Evolutionary conservation across 2,797 vertebrate species (phyloP).

Genomic region (Kryptopterus vitreolus): DNA sequence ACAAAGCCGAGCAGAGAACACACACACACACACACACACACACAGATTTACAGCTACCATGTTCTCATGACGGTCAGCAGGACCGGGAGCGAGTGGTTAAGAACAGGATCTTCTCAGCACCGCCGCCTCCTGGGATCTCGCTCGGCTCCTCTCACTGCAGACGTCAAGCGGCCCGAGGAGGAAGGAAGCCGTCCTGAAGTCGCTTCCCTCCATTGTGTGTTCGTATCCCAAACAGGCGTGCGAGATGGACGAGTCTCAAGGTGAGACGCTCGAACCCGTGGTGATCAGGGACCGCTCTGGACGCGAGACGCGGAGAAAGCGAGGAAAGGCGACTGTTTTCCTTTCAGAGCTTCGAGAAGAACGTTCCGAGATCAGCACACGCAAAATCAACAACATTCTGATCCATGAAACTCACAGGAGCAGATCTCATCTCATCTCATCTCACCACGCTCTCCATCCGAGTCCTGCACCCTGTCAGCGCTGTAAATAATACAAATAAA

Average conservation of each 20-base stretch:
- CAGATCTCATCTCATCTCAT: too few species aligned
- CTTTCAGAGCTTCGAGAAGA: neutral
- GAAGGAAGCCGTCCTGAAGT: slow-evolving; percentile 77
- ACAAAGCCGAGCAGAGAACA: neutral
- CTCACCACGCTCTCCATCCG: too few species aligned
- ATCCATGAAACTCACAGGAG: too few species aligned
- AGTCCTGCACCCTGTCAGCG: too few species aligned
- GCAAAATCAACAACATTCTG: too few species aligned
- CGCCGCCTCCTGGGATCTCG: slow-evolving; percentile 55
- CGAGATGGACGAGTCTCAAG: slow-evolving; percentile 30
- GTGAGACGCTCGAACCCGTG: slow-evolving; percentile 9
- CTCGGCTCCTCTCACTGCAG: slow-evolving; percentile 66
- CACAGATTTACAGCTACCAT: neutral
- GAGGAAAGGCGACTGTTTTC: slow-evolving; percentile 24
- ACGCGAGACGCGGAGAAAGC: slow-evolving; percentile 20
- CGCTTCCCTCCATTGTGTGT: slow-evolving; percentile 78
- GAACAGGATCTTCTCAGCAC: slow-evolving; percentile 75
- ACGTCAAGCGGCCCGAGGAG: slow-evolving; percentile 65
- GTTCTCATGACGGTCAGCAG: slow-evolving; percentile 13
- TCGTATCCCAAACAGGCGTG: slow-evolving; percentile 41
- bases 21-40: too few species aligned
- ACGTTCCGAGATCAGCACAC: neutral
- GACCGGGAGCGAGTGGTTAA: slow-evolving; percentile 37
- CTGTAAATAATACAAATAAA: too few species aligned
- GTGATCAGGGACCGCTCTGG: neutral